Evolutionary conservation across 2,797 vertebrate species (phyloP).

Genomic region (Rhincodon typus): DNA sequence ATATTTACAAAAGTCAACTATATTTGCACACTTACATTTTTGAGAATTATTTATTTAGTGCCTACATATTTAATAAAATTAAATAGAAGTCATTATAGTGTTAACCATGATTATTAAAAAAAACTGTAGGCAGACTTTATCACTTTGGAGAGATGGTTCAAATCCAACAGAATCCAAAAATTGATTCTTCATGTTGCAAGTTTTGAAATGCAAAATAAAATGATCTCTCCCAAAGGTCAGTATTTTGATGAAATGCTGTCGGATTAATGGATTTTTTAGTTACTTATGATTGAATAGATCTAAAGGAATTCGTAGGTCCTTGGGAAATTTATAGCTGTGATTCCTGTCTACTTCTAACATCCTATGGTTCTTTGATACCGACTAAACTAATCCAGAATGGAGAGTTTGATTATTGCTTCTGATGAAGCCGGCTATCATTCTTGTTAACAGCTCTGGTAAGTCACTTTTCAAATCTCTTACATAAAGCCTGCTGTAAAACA

Average conservation of each 20-base stretch:
- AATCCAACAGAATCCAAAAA: slow-evolving; percentile 44
- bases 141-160: slow-evolving; percentile 43
- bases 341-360: slow-evolving; percentile 44
- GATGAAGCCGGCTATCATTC: slow-evolving; percentile 38
- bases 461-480: neutral
- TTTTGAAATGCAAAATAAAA: slow-evolving; percentile 54
- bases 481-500: neutral
- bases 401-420: slow-evolving; percentile 45
- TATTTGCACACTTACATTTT: neutral
- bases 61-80: neutral
- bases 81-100: neutral
- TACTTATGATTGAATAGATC: slow-evolving; percentile 47
- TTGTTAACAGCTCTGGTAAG: neutral
- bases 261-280: slow-evolving; percentile 50
- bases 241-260: slow-evolving; percentile 47
- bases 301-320: slow-evolving; percentile 47
- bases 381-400: slow-evolving; percentile 46
- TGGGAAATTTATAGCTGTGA: slow-evolving; percentile 46
- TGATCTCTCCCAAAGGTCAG: slow-evolving; percentile 50
- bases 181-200: slow-evolving; percentile 45
- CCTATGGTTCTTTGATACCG: slow-evolving; percentile 45
- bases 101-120: neutral
- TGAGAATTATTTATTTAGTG: neutral
- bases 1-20: neutral
- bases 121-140: neutral